A percentile compares a stretch with the other conserved stretches of the same genome.
Evolutionary conservation across 2,113 vertebrate genomes (phyloP).

Genomic region (Ailurus styani): DNA sequence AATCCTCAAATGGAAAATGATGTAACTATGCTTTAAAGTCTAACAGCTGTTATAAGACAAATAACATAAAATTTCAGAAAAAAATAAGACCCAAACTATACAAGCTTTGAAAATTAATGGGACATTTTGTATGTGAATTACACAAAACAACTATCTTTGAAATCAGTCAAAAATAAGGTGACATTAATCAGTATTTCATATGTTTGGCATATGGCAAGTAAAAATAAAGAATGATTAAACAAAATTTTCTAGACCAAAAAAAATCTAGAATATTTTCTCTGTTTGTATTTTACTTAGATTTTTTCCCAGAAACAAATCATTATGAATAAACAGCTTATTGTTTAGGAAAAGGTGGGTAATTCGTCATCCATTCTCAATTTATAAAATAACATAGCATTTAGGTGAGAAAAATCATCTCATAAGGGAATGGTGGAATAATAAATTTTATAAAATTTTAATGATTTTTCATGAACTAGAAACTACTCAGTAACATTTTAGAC

Average conservation of each 20-base stretch:
- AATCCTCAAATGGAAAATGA: neutral
- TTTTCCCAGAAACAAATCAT: neutral
- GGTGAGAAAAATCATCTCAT: neutral
- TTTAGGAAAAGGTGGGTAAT: neutral
- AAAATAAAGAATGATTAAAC: constrained; percentile 19
- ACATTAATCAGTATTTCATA: neutral
- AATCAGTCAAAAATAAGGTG: constrained; percentile 11
- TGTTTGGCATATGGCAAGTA: constrained; percentile 5
- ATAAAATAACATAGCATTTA: neutral
- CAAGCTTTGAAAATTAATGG: constrained; percentile 53
- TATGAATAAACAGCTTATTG: neutral
- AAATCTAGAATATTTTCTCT: neutral
- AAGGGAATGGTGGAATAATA: neutral
- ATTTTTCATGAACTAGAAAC: constrained; percentile 1
- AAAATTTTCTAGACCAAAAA: constrained; percentile 27
- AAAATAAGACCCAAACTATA: neutral
- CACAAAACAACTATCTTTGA: constrained; percentile 30
- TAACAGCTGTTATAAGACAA: constrained; percentile 49
- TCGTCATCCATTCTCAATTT: neutral
- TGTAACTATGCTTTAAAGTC: constrained; percentile 30
- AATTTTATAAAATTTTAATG: constrained; percentile 1
- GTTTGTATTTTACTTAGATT: neutral
- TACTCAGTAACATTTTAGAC: neutral
- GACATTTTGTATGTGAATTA: constrained; percentile 30
- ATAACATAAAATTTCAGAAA: constrained; percentile 58